These are phyloP conservation scores for Drosophila orosa DNA, from an alignment of 1,140 invertebrate species.

Conservation along the genomic window DNA sequence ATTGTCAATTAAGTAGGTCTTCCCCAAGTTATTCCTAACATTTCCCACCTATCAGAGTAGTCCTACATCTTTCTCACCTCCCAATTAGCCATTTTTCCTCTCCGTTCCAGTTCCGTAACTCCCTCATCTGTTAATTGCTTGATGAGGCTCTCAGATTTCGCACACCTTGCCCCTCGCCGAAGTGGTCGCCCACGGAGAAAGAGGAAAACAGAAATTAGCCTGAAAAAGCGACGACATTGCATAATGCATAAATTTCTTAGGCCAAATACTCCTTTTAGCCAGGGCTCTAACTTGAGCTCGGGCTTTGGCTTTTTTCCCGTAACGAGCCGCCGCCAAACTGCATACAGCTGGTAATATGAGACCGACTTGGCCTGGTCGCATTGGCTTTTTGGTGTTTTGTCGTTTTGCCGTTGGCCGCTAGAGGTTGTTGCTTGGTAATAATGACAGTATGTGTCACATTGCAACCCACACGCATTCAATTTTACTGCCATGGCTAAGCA, in stretches of 20 bases:
- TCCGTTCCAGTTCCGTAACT: constrained; percentile 6
- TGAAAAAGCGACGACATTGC: constrained; percentile 59
- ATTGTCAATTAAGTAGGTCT: neutral
- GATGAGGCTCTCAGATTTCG: constrained; percentile 20
- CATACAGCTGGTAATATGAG: constrained; percentile 66
- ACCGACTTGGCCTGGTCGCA: constrained; percentile 47
- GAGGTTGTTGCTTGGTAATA: constrained; percentile 77
- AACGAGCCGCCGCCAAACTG: constrained; percentile 75
- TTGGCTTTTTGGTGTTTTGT: constrained; percentile 42
- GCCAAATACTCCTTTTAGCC: constrained; percentile 34
- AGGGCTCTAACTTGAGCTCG: neutral
- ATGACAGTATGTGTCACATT: constrained; percentile 83
- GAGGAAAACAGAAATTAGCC: constrained; percentile 42
- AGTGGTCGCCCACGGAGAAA: neutral
- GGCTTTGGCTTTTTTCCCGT: constrained; percentile 59
- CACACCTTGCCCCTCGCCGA: neutral
- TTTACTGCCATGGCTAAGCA: constrained; percentile 57
- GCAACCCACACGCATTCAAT: constrained; percentile 83
- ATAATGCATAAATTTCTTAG: constrained; percentile 73
- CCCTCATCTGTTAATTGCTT: constrained; percentile 34
- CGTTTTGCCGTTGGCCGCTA: constrained; percentile 59
- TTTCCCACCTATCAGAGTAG: no score
- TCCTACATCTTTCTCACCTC: neutral
- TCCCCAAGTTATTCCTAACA: neutral
- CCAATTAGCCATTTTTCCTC: constrained; percentile 3